A percentile compares a stretch with the other conserved stretches of the same genome.
phyloP scores from a whole-genome alignment of 2,888 invertebrate genomes.

The Pollenia griseotomentosa region DNA sequence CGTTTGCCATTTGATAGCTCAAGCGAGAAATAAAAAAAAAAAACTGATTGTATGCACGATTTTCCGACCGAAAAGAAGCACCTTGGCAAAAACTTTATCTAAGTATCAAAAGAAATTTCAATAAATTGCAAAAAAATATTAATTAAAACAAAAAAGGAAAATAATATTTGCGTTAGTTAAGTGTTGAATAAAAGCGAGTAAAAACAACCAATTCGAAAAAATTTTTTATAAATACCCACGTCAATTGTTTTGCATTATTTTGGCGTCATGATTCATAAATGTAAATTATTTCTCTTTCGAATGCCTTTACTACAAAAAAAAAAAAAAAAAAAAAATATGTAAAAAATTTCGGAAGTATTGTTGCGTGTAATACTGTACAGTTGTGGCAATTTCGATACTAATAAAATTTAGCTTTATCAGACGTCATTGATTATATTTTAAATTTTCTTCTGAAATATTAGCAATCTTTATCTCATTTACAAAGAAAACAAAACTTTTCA shows the following conservation, averaged over 20 bases:
- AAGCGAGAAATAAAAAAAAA: slow-evolving; percentile 55
- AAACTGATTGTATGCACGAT: not conserved
- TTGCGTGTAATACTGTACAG: not conserved
- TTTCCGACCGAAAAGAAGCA: slow-evolving; percentile 3
- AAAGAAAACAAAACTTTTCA: too few species aligned
- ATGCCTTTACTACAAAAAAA: not conserved
- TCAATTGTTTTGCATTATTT: slow-evolving; percentile 30
- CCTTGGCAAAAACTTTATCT: not conserved
- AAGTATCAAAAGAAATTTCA: slow-evolving; percentile 39
- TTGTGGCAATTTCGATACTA: too few species aligned
- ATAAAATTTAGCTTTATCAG: too few species aligned
- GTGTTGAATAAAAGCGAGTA: slow-evolving; percentile 9
- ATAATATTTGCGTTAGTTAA: slow-evolving; percentile 15
- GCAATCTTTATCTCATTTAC: too few species aligned
- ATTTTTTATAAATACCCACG: slow-evolving; percentile 3
- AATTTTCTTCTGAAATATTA: too few species aligned
- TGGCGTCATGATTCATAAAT: not conserved
- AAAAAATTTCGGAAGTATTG: not conserved
- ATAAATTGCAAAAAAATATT: slow-evolving; percentile 22
- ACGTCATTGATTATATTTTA: too few species aligned
- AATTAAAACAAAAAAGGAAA: slow-evolving; percentile 6
- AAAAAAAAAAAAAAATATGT: not conserved
- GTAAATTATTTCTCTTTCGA: not conserved
- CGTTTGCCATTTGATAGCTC: slow-evolving; percentile 58
- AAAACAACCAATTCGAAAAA: not conserved